Conservation (phyloP, 2,888 invertebrate genomes). For the Acleris sparsana region DNA sequence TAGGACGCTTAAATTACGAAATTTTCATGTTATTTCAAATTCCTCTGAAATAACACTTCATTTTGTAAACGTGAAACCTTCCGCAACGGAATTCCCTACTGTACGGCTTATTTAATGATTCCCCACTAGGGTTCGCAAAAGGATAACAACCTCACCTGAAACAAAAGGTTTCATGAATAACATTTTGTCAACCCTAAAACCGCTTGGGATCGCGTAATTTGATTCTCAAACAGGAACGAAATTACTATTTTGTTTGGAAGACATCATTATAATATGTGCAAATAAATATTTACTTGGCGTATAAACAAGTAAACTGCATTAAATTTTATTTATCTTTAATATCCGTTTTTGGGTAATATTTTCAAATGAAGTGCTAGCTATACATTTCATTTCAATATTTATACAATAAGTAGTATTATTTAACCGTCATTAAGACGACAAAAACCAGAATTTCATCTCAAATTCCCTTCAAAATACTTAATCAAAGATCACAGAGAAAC, state of each 20-base stretch:
- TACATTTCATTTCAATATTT: no score
- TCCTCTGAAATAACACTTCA: conserved; percentile 19
- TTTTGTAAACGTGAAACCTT: conserved; percentile 19
- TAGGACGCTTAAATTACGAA: background rate
- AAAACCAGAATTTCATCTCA: background rate
- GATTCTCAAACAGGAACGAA: conserved; percentile 4
- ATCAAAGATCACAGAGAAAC: conserved; percentile 18
- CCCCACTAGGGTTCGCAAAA: conserved; percentile 43
- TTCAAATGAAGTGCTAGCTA: no score
- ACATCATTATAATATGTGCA: no score
- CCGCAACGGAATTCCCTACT: conserved; percentile 14
- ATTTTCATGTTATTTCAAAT: conserved; percentile 17
- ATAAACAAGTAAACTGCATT: no score
- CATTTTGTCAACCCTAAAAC: conserved; percentile 51
- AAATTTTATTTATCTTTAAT: no score
- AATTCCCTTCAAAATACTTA: conserved; percentile 4
- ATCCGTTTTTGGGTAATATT: no score
- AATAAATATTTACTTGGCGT: no score
- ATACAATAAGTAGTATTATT: no score
- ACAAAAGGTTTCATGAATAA: conserved; percentile 63
- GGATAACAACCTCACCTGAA: conserved; percentile 66
- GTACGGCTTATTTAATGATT: conserved; percentile 29
- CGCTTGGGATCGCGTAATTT: conserved; percentile 44
- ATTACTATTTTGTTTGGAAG: conserved; percentile 2
- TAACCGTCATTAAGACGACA: background rate